phyloP scores from a whole-genome alignment of 2,797 vertebrate genomes.

The Coccyzus lansbergi region DNA sequence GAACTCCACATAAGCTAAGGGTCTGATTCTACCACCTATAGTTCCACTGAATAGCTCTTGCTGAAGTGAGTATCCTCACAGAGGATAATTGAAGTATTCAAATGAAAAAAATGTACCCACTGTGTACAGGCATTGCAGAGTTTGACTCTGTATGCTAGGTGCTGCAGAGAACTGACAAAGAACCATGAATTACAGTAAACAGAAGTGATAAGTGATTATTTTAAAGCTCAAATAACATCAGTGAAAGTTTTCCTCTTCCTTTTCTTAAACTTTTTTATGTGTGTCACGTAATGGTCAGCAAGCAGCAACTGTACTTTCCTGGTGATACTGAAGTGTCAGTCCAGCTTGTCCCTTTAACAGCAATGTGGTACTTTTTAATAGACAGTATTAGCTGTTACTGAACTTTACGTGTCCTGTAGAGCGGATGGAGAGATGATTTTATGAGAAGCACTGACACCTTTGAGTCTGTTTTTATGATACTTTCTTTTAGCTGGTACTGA shows the following conservation, averaged over 20 bases:
- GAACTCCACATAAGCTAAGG: not conserved
- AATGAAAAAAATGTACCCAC: conserved; percentile 13
- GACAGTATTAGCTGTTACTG: conserved; percentile 12
- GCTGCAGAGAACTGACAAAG: not conserved
- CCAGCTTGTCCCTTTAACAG: not conserved
- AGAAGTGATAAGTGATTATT: not conserved
- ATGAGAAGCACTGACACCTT: not conserved
- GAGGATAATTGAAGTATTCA: conserved; percentile 19
- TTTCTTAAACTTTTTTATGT: not conserved
- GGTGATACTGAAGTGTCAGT: not conserved
- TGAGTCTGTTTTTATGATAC: conserved; percentile 9
- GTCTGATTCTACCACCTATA: conserved; percentile 16
- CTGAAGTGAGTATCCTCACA: not conserved
- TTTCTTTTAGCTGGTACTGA: not conserved
- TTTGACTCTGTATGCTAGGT: not conserved
- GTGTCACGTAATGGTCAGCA: not conserved
- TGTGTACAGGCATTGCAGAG: not conserved
- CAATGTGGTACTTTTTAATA: conserved; percentile 40
- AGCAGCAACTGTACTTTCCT: not conserved
- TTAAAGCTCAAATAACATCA: not conserved
- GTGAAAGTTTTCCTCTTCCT: not conserved
- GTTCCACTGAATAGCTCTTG: not conserved
- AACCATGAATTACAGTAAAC: conserved; percentile 1
- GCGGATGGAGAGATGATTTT: conserved; percentile 30
- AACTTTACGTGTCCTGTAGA: conserved; percentile 31